phyloP scores from a whole-genome alignment of 2,797 vertebrate species.

The Eutrigla gurnardus region DNA sequence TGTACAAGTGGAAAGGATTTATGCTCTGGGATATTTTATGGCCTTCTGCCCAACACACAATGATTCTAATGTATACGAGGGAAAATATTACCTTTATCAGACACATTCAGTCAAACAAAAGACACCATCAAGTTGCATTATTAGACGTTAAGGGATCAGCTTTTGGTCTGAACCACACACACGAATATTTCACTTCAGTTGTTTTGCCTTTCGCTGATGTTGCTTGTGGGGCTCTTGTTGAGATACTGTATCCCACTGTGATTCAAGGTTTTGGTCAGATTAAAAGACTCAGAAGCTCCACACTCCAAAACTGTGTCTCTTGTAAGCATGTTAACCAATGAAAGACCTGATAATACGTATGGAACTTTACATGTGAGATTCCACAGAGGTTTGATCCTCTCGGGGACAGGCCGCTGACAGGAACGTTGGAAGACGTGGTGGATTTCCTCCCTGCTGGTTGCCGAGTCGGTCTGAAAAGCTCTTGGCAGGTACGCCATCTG shows the following conservation, averaged over 20 bases:
- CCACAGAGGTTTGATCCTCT: not conserved
- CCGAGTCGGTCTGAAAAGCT: slow-evolving; percentile 22
- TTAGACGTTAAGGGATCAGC: not conserved
- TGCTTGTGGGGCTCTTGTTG: not conserved
- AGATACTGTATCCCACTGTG: not conserved
- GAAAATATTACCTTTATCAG: too few relatives aligned
- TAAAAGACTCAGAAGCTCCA: too few relatives aligned
- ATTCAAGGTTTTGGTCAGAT: not conserved
- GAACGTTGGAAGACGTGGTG: not conserved
- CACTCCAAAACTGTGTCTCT: too few relatives aligned
- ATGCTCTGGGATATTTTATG: too few relatives aligned
- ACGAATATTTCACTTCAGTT: not conserved
- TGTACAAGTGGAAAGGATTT: too few relatives aligned
- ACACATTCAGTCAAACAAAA: not conserved
- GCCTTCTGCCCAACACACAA: too few relatives aligned
- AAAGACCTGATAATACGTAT: not conserved
- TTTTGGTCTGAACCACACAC: not conserved
- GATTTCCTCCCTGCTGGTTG: slow-evolving; percentile 22
- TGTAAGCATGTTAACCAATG: too few relatives aligned
- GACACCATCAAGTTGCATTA: not conserved
- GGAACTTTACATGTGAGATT: slow-evolving; percentile 3
- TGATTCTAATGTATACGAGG: too few relatives aligned
- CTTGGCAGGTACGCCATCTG: slow-evolving; percentile 50
- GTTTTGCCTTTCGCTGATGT: not conserved
- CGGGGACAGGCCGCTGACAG: slow-evolving; percentile 7